Base-by-base conservation (phyloP, 2,888 invertebrate species). In the Parnassius apollo region DNA sequence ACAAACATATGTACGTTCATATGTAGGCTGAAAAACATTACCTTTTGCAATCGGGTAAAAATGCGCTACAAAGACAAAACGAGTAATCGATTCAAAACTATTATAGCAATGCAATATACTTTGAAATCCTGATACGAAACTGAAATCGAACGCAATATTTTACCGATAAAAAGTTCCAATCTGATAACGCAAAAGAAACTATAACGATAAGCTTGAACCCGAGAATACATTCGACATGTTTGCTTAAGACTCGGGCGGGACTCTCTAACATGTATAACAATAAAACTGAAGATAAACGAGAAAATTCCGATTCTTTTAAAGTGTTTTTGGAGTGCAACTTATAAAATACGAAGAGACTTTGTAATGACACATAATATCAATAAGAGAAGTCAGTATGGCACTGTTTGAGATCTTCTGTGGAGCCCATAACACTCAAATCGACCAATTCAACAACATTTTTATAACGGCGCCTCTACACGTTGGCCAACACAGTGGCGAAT, bases 121-220 rank as follows among this genome's bases (percentile, higher is more conserved):
- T 35, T 35, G 35, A 35, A 35, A 7, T 35, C 35, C 35, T 7
- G 4, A 35, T 4, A 35, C 35, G 7, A 4, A 35, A 35, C 35
- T 7, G 4, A 35, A 35, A 35, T 7, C 35, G 7, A 35, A 35
- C 50, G 57, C 61, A 62, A 62, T 62, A 62, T 57, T 62, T 62
- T 22, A 53, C 53, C 48, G 57, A 62, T 57, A 52, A 52, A 62
- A 57, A 62, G 51, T 62, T 44, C 49, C 53, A 42, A 53, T 54
- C 58, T 49, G 62, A 58, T 54, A 35, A 7, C 53, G 42, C 58
- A 35, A 48, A 58, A 53, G 62, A 57, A 62, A 62, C 45, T 62
- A 57, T 62, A 53, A 62, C 62, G 57, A 62, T 62, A 58, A 58
- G 62, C 58, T 62, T 62, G 62, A 58, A 62, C 62, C 35, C 58